phyloP scores from a whole-genome alignment of 1,140 invertebrate genomes.

The Kradibia gibbosae region DNA sequence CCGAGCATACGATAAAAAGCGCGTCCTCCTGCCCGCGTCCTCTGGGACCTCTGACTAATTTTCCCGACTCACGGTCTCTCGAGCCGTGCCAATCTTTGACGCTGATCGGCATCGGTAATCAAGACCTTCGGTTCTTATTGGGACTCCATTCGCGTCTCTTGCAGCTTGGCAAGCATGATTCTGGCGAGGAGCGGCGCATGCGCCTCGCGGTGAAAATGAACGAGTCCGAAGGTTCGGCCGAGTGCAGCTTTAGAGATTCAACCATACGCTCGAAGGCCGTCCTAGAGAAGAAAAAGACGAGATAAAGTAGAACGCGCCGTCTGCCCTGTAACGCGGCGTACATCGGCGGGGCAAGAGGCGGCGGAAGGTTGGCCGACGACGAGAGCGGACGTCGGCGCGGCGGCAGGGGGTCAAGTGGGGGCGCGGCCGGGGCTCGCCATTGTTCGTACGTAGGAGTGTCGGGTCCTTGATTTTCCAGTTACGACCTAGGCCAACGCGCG shows the following conservation, averaged over 20 bases:
- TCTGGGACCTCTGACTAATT: no score
- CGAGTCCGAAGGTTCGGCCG: slow-evolving; percentile 6
- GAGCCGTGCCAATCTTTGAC: background rate
- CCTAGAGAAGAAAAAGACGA: slow-evolving; percentile 24
- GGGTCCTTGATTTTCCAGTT: slow-evolving; percentile 40
- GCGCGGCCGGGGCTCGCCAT: background rate
- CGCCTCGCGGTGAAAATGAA: background rate
- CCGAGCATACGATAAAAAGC: background rate
- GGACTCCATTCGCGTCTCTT: slow-evolving; percentile 1
- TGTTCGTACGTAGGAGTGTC: background rate
- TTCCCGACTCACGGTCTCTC: background rate
- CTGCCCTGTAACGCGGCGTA: background rate
- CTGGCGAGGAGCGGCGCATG: background rate
- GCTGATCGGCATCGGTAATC: background rate
- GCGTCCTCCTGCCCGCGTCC: no score
- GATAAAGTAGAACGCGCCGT: slow-evolving; percentile 2
- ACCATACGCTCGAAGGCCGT: background rate
- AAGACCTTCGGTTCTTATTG: background rate
- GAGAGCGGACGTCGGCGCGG: background rate
- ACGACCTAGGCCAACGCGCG: slow-evolving; percentile 38
- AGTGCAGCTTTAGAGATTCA: background rate
- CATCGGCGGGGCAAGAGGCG: no score
- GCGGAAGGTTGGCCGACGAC: background rate
- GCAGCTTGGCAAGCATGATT: background rate
- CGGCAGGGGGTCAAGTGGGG: background rate